phyloP scores from a whole-genome alignment of 2,797 vertebrate genomes.

The Graptemys geographica region DNA sequence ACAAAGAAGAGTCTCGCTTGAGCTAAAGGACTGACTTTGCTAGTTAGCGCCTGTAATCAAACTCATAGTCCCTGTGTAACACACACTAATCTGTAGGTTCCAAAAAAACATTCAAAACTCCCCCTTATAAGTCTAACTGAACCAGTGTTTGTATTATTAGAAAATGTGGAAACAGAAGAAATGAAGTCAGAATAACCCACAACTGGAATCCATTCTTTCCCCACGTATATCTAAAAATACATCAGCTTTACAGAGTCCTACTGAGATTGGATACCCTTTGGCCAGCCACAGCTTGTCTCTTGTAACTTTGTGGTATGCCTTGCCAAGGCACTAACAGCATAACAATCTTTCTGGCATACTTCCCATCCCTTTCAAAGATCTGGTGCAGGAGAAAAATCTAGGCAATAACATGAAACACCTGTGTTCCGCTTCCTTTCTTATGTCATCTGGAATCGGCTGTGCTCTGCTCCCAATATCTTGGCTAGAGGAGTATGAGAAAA shows the following conservation, averaged over 20 bases:
- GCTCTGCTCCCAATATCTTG: neutral
- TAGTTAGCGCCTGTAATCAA: neutral
- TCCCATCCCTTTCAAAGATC: neutral
- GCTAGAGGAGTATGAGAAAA: neutral
- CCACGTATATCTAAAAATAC: rapidly evolving
- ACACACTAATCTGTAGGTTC: neutral
- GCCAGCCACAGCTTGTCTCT: neutral
- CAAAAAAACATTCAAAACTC: neutral
- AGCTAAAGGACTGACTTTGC: neutral
- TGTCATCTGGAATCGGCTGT: neutral
- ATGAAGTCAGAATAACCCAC: neutral
- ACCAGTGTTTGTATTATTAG: neutral
- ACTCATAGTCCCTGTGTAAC: neutral
- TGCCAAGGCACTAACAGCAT: neutral
- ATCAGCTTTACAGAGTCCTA: rapidly evolving
- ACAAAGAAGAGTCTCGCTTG: neutral
- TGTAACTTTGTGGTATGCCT: rapidly evolving
- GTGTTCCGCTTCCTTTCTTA: neutral
- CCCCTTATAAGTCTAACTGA: neutral
- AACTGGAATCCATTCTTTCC: neutral
- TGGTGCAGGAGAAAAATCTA: neutral
- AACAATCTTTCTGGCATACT: neutral
- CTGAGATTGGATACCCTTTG: neutral
- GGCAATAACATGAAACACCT: neutral
- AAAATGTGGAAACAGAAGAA: neutral